phyloP scores from a whole-genome alignment of 92 coral and sea anemone genomes.

The Chrysogorgia sp. region DNA sequence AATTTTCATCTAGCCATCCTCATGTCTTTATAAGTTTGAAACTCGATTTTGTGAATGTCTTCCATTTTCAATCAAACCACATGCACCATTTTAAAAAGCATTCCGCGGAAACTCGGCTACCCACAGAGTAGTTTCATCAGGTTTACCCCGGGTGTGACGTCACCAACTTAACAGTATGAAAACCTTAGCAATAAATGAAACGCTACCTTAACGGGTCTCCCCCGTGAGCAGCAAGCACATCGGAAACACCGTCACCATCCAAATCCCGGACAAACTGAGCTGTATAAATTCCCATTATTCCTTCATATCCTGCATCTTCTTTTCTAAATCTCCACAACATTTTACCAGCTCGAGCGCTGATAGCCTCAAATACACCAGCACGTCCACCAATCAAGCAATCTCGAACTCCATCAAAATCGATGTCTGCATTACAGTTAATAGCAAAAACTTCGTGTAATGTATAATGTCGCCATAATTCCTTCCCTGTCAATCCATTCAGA shows the following conservation, averaged over 20 bases:
- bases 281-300: constrained; percentile 86
- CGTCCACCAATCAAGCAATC: constrained; percentile 92
- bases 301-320: constrained; percentile 70
- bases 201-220: constrained; percentile 98
- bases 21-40: too few species aligned
- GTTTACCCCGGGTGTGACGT: too few species aligned
- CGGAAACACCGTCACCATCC: constrained; percentile 90
- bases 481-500: constrained; percentile 85
- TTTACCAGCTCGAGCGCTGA: constrained; percentile 76
- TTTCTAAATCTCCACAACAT: constrained; percentile 85
- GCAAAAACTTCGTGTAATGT: constrained; percentile 94
- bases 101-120: too few species aligned
- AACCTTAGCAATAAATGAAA: background rate
- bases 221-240: constrained; percentile 88
- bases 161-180: too few species aligned
- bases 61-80: too few species aligned
- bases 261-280: constrained; percentile 91
- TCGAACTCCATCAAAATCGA: constrained; percentile 83
- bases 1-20: too few species aligned
- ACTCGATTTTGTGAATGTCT: too few species aligned
- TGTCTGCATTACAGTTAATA: constrained; percentile 89
- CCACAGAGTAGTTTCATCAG: too few species aligned
- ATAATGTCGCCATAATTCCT: constrained; percentile 94
- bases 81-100: too few species aligned
- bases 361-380: constrained; percentile 87